Evolutionary conservation across 2,113 vertebrate species (phyloP), one percentile per base, ranked within the genome.

Genomic region (Astatotilapia flaviijosephi): DNA sequence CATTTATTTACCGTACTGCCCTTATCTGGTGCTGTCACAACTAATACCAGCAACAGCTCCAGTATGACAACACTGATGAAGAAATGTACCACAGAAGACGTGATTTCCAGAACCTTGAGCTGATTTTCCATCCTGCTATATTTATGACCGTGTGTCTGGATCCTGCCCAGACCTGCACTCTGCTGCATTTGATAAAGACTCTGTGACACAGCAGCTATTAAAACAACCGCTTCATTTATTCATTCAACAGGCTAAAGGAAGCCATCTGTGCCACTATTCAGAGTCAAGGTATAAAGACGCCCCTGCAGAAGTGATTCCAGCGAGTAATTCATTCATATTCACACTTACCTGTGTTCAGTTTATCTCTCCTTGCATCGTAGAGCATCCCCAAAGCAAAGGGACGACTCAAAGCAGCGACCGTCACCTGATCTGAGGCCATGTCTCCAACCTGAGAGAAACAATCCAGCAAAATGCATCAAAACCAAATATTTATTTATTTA

Each of bases 381-480:
- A 84, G 31, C 75, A 73, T 80, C 28, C 86, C 86, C 4, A 88
- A 9, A n/a, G 82, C 77, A 42, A 88, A 88, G n/a, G 82, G 51
- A 47, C 60, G 75, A 37, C 82, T 58, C 37, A 88, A 51, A 4
- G 75, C 86, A 14, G 80, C 11, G 7, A 79, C 14, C 17, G 6
- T 9, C 26, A 53, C 7, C 75, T 79, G 75, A 33, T 79, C 49
- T 54, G 75, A 79, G 4, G 75, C 37, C 68, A 73, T 73, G 68
- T 73, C 60, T 65, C 33, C 19, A 1, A 65, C 60, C 60, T 65
- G 60, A 37, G 60, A 65, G 60, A 65, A 12, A 65, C 5, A 35
- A 65, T n/a, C 9, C 60, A 65, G 31, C 33, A 37, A n/a, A 33
- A n/a, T n/a, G 33, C 33, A 35, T n/a, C 17, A 65, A 65, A 65